These are phyloP conservation scores for Muricea muricata DNA, from an alignment of 92 coral and sea anemone species.

Conservation along the genomic window DNA sequence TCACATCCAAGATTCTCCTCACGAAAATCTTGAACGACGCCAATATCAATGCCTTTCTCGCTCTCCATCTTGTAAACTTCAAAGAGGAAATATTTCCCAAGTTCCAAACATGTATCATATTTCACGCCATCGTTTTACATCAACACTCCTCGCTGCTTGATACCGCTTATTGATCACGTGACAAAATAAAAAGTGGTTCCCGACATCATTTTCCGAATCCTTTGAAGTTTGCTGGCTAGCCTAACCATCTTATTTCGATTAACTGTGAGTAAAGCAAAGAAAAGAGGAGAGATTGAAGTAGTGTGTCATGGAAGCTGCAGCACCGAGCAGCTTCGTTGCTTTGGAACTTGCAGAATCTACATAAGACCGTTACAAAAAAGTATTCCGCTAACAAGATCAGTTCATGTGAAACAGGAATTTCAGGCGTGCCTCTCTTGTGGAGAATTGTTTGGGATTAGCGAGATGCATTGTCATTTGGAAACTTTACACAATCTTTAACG, in stretches of 20 bases:
- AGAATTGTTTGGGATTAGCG: neutral
- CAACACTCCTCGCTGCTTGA: constrained; percentile 16
- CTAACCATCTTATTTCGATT: neutral
- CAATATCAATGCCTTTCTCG: neutral
- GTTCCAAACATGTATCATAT: neutral
- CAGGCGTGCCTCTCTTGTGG: neutral
- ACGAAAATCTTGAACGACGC: constrained; percentile 1
- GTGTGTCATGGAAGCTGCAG: neutral
- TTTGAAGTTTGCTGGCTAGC: neutral
- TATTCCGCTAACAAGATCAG: neutral
- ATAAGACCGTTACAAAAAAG: neutral
- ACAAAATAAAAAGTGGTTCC: constrained; percentile 7
- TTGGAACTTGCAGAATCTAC: neutral
- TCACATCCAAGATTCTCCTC: neutral
- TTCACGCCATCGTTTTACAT: no score
- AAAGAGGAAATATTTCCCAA: neutral
- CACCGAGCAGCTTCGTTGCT: neutral
- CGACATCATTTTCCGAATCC: neutral
- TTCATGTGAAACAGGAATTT: neutral
- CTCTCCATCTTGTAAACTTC: neutral
- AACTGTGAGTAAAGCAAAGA: neutral
- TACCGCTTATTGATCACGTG: constrained; percentile 32
- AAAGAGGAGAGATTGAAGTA: neutral
- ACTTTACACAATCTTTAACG: no score
- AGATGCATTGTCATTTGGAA: neutral